Base-by-base conservation (phyloP, 2,888 invertebrate species). In the Argynnis bischoffii region DNA sequence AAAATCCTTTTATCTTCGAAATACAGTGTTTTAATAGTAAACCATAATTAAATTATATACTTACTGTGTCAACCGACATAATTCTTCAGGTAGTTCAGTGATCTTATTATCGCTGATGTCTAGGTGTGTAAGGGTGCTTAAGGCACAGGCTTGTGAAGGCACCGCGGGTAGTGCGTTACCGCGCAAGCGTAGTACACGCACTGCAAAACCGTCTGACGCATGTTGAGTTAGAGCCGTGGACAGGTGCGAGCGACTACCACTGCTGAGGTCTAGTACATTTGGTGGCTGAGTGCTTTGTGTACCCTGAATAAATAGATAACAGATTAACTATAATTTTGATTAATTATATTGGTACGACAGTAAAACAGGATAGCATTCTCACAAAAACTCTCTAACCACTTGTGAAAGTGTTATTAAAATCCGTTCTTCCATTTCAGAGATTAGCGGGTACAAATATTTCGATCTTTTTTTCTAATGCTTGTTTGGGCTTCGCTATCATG, bases 51-150 rank as follows among this genome's bases (percentile, higher is more conserved):
- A 53, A 18, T 61, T 60, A 61, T 46, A 51, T 59, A 88, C 92
- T 89, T 76, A 92, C 92, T 92, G 90, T 55, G 81, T 81, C 31
- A 92, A 82, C 61, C 85, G 93, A 77, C 89, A 92, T 79, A 96
- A 95, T 81, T 95, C 95, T 56, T 93, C 86, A 0, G 96, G 95
- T 67, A 96, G 83, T 70, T 94, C 93, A 64, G 93, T 84, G 74
- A 96, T 93, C 74, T 93, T 93, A 81, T 96, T 96, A 79, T 95
- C 94, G 59, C 95, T 95, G 72, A 96, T 86, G 82, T 96, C 95
- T 66, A 96, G 92, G 68, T 94, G 93, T 51, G 94, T 94, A 71
- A 96, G 86, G 2, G 94, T 90, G n/a, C 88, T 87, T 69, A 96
- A 86, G 64, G 93, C 89, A 79, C 95, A 90, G 66, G 95, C 85